Evolutionary conservation across 1,140 invertebrate genomes (phyloP).

Genomic region (Scaptomyza pallida): DNA sequence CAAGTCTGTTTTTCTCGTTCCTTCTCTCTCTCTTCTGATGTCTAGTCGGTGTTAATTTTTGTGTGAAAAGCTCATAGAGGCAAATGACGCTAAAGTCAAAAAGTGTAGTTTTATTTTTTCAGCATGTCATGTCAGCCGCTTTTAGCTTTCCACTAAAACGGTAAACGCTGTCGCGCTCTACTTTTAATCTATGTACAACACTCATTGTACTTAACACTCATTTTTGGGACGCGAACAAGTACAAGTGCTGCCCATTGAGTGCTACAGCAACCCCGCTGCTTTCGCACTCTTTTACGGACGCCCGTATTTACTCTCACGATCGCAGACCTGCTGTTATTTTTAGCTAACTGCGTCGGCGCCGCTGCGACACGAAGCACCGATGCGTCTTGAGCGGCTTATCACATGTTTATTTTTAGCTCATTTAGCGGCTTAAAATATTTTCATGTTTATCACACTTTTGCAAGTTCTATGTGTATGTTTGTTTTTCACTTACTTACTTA

Average conservation of each 20-base stretch:
- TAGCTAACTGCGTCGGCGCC: constrained; percentile 47
- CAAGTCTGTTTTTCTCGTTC: neutral
- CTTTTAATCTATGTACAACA: constrained; percentile 22
- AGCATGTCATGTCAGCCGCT: constrained; percentile 47
- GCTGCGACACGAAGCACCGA: constrained; percentile 24
- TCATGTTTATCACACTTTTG: constrained; percentile 30
- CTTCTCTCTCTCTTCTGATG: neutral
- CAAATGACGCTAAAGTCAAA: constrained; percentile 37
- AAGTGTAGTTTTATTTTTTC: constrained; percentile 39
- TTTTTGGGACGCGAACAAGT: constrained; percentile 26
- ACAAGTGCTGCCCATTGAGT: constrained; percentile 28
- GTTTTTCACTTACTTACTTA: constrained; percentile 57
- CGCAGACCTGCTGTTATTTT: constrained; percentile 38
- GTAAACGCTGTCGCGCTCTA: constrained; percentile 52
- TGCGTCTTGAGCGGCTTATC: constrained; percentile 61
- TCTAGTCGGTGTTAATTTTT: constrained; percentile 45
- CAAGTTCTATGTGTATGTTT: constrained; percentile 27
- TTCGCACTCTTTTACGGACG: neutral
- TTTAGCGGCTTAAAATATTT: constrained; percentile 58
- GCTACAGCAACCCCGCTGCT: neutral
- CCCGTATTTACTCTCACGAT: neutral
- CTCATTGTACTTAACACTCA: constrained; percentile 12
- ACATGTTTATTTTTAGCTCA: constrained; percentile 70
- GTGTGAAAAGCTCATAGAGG: constrained; percentile 52
- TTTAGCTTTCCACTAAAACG: constrained; percentile 44